Evolutionary conservation across 2,113 vertebrate species (phyloP).

Genomic region (Riparia riparia): DNA sequence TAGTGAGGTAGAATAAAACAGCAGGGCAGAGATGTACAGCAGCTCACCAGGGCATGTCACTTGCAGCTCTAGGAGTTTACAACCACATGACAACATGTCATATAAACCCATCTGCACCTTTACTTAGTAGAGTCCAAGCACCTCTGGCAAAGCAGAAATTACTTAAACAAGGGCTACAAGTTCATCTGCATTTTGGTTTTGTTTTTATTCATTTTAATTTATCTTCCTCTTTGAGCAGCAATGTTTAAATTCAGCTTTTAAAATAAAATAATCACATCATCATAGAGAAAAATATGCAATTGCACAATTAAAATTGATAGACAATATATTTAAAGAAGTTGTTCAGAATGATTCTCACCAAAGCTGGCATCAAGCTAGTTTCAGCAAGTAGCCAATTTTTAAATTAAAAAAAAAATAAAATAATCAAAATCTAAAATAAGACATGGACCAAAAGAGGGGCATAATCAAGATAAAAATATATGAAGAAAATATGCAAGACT

Average conservation of each 20-base stretch:
- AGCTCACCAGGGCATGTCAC: neutral
- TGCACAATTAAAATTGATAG: neutral
- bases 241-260: neutral
- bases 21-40: neutral
- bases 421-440: neutral
- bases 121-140: accelerated
- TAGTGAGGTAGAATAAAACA: neutral
- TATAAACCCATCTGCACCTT: neutral
- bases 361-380: neutral
- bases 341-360: neutral
- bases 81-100: accelerated
- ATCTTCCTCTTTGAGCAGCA: neutral
- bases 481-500: neutral
- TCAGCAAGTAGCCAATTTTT: neutral
- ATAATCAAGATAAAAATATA: neutral
- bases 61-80: neutral
- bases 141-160: neutral
- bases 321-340: neutral
- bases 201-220: neutral
- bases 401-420: neutral
- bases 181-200: neutral
- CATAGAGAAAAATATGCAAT: neutral
- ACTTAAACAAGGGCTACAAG: neutral
- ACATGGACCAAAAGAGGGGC: neutral
- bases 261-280: neutral